These are phyloP conservation scores for Pinna nobilis DNA, from an alignment of 1,140 invertebrate species.

Conservation along the genomic window DNA sequence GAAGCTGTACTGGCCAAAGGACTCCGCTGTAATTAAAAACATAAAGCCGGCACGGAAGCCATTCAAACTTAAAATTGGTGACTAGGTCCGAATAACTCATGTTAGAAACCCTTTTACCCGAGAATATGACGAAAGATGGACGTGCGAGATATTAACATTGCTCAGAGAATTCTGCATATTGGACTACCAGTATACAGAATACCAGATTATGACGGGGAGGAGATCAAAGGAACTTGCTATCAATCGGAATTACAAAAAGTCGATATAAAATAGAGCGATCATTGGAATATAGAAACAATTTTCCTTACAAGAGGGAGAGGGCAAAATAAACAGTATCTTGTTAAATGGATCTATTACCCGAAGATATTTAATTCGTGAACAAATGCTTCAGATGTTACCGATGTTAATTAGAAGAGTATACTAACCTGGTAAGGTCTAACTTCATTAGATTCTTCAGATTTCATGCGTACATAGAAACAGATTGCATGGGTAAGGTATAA, in stretches of 20 bases:
- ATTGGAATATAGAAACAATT: conserved; percentile 31
- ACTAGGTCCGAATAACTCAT: conserved; percentile 31
- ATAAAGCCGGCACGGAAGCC: conserved; percentile 16
- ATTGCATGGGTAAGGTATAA: conserved; percentile 1
- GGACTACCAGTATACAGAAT: conserved; percentile 30
- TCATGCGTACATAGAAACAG: conserved; percentile 5
- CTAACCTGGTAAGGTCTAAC: conserved; percentile 6
- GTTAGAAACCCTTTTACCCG: conserved; percentile 31
- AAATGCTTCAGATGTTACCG: neutral
- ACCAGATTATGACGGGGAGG: conserved; percentile 19
- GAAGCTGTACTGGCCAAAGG: conserved; percentile 39
- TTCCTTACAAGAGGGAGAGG: conserved; percentile 40
- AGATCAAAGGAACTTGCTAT: conserved; percentile 39
- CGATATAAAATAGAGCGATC: conserved; percentile 5
- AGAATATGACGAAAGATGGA: conserved; percentile 36
- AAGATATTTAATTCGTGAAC: conserved; percentile 33
- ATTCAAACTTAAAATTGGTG: conserved; percentile 39
- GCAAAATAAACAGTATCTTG: conserved; percentile 40
- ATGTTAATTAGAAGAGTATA: neutral
- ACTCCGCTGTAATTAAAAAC: conserved; percentile 14
- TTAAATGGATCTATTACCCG: conserved; percentile 35
- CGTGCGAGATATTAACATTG: conserved; percentile 38
- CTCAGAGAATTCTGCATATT: conserved; percentile 10
- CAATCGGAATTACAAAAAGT: conserved; percentile 41
- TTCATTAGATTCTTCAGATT: neutral